Conservation (phyloP, 2,797 vertebrate species). For the Amblyopsis hoosieri region DNA sequence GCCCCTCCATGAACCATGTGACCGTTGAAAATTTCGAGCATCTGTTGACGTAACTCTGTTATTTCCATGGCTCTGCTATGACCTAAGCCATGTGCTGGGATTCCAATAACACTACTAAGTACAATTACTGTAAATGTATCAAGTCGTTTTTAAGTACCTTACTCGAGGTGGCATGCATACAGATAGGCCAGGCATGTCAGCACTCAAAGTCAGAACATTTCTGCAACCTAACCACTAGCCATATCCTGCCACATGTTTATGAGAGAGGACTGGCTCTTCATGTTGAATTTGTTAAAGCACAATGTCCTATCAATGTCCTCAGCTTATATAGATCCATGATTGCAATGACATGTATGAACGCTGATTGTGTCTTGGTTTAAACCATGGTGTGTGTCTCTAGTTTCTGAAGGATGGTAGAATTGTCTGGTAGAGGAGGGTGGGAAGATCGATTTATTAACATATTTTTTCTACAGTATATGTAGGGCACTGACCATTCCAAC, state of each 20-base stretch:
- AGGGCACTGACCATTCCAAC: neutral
- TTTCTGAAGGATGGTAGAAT: slow-evolving; percentile 14
- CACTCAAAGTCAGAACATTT: no score
- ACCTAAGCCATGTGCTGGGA: neutral
- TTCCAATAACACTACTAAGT: neutral
- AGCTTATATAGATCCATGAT: slow-evolving; percentile 8
- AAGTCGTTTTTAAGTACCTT: no score
- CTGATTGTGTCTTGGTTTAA: slow-evolving; percentile 27
- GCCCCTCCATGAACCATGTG: no score
- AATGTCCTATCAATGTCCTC: neutral
- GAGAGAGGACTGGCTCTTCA: neutral
- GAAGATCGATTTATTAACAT: slow-evolving; percentile 17
- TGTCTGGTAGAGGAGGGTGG: neutral
- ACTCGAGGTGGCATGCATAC: no score
- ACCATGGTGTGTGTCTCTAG: slow-evolving; percentile 9
- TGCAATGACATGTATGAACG: neutral
- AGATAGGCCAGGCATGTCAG: no score
- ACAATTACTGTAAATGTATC: no score
- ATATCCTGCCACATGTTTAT: no score
- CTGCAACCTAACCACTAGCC: no score
- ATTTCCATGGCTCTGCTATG: no score
- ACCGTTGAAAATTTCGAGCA: no score
- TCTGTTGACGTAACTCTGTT: no score
- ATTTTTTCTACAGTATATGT: slow-evolving; percentile 16
- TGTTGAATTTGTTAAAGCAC: neutral